phyloP scores from a whole-genome alignment of 2,888 invertebrate species.

The Nematopogon swammerdamellus region DNA sequence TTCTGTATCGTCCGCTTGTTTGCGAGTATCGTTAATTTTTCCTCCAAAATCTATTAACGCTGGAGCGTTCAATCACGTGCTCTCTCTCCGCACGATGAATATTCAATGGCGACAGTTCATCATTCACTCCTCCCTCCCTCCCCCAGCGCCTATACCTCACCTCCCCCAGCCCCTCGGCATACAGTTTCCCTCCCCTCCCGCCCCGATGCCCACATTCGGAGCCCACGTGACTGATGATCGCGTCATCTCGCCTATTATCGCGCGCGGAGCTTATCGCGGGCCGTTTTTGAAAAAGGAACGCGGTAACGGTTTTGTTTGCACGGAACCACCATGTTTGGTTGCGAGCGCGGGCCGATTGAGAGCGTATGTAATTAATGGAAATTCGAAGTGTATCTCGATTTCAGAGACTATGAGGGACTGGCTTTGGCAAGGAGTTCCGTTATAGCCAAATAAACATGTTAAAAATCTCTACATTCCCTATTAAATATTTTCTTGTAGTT shows the following conservation, averaged over 20 bases:
- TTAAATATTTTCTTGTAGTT: too few species aligned
- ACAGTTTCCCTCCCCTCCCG: too few species aligned
- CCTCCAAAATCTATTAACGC: not conserved
- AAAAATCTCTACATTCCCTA: too few species aligned
- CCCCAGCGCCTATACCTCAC: too few species aligned
- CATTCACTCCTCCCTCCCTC: not conserved
- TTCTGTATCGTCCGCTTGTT: too few species aligned
- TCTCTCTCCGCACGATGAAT: not conserved
- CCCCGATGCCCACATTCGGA: not conserved
- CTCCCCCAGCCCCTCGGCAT: too few species aligned
- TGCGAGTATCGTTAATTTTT: not conserved
- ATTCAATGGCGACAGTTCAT: not conserved
- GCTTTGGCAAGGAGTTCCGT: too few species aligned
- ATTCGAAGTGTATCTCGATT: too few species aligned
- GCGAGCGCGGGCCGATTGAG: not conserved
- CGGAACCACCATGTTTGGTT: not conserved
- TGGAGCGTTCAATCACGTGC: not conserved
- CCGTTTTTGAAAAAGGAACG: not conserved
- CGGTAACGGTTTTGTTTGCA: not conserved
- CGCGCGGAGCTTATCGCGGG: not conserved
- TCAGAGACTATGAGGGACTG: too few species aligned
- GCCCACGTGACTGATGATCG: not conserved
- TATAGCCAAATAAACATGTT: too few species aligned
- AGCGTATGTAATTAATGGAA: not conserved
- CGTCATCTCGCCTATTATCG: not conserved